These are phyloP conservation scores for Zenarchopterus dispar DNA, from an alignment of 2,797 vertebrate genomes.

Conservation along the genomic window DNA sequence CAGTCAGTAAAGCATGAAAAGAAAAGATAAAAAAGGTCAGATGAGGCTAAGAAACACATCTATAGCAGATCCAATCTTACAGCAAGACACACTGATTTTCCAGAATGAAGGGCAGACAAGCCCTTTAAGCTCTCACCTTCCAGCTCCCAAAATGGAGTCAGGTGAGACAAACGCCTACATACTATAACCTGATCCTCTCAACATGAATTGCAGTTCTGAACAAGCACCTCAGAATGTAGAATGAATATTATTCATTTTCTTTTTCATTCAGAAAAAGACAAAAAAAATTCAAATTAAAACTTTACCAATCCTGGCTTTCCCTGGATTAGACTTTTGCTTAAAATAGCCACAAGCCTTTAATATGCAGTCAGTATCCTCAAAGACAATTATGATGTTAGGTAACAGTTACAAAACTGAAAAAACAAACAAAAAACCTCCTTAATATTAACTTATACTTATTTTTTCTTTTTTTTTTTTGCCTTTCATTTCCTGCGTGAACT, in stretches of 20 bases:
- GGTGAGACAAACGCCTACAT: conserved; percentile 46
- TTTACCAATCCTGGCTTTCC: conserved; percentile 4
- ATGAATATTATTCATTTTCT: conserved; percentile 44
- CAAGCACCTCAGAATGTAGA: conserved; percentile 8
- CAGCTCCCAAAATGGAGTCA: conserved; percentile 72
- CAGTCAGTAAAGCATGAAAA: conserved; percentile 29
- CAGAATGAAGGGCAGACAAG: conserved; percentile 28
- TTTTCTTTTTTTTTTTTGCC: no score
- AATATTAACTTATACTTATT: no score
- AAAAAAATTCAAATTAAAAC: not conserved
- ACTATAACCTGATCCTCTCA: conserved; percentile 31
- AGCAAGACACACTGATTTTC: conserved; percentile 1
- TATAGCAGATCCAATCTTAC: no score
- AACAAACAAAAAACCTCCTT: no score
- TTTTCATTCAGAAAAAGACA: conserved; percentile 17
- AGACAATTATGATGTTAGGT: no score
- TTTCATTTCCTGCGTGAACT: no score
- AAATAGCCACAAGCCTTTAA: not conserved
- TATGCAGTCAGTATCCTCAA: not conserved
- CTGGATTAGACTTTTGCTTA: not conserved
- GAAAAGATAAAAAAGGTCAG: conserved; percentile 1
- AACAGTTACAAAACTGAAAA: no score
- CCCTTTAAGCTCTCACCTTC: conserved; percentile 52
- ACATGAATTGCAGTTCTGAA: conserved; percentile 35
- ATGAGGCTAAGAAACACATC: conserved; percentile 10